Conservation (phyloP, 2,797 vertebrate species). For the Orestias chungarensis region DNA sequence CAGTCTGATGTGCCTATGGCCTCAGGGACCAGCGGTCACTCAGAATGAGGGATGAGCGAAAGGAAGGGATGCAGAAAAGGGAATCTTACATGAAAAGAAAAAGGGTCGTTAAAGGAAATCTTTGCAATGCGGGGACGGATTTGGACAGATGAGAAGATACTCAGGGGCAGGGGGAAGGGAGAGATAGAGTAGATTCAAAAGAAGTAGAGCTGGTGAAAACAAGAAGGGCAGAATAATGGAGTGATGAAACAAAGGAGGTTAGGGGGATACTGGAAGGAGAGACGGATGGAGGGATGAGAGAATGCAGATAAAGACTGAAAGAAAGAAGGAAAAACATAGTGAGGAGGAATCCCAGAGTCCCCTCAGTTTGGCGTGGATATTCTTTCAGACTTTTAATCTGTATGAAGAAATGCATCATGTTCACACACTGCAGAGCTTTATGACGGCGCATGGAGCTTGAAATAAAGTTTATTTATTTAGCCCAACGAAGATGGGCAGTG, state of each 20-base stretch:
- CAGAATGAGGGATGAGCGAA: slow-evolving; percentile 76
- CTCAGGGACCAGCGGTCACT: slow-evolving; percentile 73
- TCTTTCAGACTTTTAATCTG: slow-evolving; percentile 66
- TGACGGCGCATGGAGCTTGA: slow-evolving; percentile 43
- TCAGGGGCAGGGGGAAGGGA: not conserved
- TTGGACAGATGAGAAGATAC: slow-evolving; percentile 63
- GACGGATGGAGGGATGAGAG: slow-evolving; percentile 31
- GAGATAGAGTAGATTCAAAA: slow-evolving; percentile 54
- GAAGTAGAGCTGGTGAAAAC: slow-evolving; percentile 65
- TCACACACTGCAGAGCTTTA: slow-evolving; percentile 42
- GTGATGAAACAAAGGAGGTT: slow-evolving; percentile 68
- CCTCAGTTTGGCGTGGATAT: slow-evolving; percentile 48
- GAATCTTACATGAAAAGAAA: slow-evolving; percentile 70
- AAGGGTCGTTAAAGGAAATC: slow-evolving; percentile 61
- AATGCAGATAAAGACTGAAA: slow-evolving; percentile 35
- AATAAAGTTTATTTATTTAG: slow-evolving; percentile 74
- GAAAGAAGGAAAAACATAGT: slow-evolving; percentile 40
- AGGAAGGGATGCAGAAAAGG: slow-evolving; percentile 64
- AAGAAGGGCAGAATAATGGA: slow-evolving; percentile 63
- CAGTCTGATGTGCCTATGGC: slow-evolving; percentile 73
- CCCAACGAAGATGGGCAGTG: slow-evolving; percentile 10
- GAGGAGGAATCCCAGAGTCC: slow-evolving; percentile 61
- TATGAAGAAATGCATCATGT: slow-evolving; percentile 55
- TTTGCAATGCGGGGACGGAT: slow-evolving; percentile 56
- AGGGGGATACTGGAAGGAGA: slow-evolving; percentile 64